Percentiles rank a stretch among this genome's conserved stretches.
Conservation (phyloP, 2,113 vertebrate species). For the Bettongia penicillata region DNA sequence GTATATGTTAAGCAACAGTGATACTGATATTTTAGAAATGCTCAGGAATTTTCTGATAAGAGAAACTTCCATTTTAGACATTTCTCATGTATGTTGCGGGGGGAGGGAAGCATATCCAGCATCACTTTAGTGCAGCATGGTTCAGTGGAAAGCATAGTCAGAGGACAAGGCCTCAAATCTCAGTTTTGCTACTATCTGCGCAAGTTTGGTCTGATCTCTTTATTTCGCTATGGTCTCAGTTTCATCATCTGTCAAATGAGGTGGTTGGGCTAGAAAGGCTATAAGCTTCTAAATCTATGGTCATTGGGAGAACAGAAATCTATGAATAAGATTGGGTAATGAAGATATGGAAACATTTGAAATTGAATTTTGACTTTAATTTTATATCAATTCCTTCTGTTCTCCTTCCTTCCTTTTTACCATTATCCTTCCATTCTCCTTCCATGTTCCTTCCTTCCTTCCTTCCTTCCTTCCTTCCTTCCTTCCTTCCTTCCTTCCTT, state of each 20-base stretch:
- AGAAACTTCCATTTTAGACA: not conserved
- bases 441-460: too few species aligned
- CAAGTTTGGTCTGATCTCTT: not conserved
- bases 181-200: not conserved
- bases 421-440: too few species aligned
- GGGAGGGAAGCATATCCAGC: not conserved
- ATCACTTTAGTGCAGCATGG: not conserved
- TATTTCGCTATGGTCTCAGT: not conserved
- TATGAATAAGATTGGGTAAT: not conserved
- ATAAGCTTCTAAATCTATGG: not conserved
- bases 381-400: too few species aligned
- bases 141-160: not conserved
- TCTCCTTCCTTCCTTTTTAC: too few species aligned
- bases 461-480: too few species aligned
- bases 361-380: not conserved
- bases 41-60: constrained; percentile 10
- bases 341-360: not conserved
- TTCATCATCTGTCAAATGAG: not conserved
- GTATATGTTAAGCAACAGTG: constrained; percentile 13
- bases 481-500: too few species aligned
- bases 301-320: not conserved
- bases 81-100: not conserved
- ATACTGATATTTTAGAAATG: constrained; percentile 34
- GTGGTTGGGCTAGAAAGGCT: not conserved
- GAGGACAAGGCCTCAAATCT: not conserved